A percentile compares a stretch with the other conserved stretches of the same genome.
These are phyloP conservation scores for Lacanobia oleracea DNA, from an alignment of 2,888 invertebrate genomes.

Conservation along the genomic window DNA sequence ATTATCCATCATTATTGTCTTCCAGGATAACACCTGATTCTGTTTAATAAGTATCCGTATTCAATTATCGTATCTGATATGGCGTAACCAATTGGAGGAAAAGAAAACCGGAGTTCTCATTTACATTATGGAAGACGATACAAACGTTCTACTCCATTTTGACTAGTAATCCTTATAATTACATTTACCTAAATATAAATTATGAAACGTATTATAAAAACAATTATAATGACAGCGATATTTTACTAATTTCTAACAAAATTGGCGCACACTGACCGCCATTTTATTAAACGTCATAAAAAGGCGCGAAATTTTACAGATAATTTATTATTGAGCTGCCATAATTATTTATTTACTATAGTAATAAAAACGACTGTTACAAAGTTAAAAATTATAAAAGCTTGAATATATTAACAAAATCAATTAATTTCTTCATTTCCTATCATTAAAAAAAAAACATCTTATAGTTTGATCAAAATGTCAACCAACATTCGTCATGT, in stretches of 20 bases:
- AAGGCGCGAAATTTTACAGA: slow-evolving; percentile 46
- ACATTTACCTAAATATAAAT: slow-evolving; percentile 63
- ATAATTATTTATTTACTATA: slow-evolving; percentile 36
- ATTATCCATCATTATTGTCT: slow-evolving; percentile 90
- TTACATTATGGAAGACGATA: slow-evolving; percentile 89
- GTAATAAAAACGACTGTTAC: slow-evolving; percentile 22
- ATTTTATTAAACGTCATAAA: slow-evolving; percentile 41
- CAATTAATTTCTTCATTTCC: neutral
- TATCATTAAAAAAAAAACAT: slow-evolving; percentile 9
- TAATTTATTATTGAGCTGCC: slow-evolving; percentile 53
- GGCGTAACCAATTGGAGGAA: slow-evolving; percentile 75
- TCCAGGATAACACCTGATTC: slow-evolving; percentile 87
- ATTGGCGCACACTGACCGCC: slow-evolving; percentile 27
- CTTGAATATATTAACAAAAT: neutral
- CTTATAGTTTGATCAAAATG: slow-evolving; percentile 26
- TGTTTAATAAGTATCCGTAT: slow-evolving; percentile 74
- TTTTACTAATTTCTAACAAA: slow-evolving; percentile 53
- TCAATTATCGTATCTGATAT: slow-evolving; percentile 74
- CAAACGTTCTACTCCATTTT: slow-evolving; percentile 80
- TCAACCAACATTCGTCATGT: slow-evolving; percentile 7
- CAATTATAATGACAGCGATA: slow-evolving; percentile 53
- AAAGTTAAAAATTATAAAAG: slow-evolving; percentile 18
- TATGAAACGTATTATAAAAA: slow-evolving; percentile 56
- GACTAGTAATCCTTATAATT: slow-evolving; percentile 71
- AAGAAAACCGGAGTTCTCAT: slow-evolving; percentile 79